These are phyloP conservation scores for Torymus texanus DNA, from an alignment of 2,888 invertebrate species.

Conservation along the genomic window DNA sequence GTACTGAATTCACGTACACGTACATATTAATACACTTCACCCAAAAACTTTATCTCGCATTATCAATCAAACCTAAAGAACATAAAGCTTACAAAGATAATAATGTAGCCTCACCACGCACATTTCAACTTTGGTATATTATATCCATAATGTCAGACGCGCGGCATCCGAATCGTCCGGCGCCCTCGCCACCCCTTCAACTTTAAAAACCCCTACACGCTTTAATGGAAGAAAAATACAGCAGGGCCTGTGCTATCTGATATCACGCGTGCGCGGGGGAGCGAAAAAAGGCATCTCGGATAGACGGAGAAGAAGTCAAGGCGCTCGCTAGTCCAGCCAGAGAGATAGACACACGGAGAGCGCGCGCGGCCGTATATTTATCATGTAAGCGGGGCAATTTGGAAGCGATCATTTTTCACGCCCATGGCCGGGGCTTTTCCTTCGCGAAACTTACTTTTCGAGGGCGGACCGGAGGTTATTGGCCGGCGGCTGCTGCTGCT, in stretches of 20 bases:
- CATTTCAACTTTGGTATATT: no score
- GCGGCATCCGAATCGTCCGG: not conserved
- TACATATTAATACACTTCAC: no score
- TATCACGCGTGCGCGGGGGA: constrained; percentile 29
- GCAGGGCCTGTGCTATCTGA: constrained; percentile 6
- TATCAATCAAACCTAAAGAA: no score
- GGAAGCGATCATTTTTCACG: constrained; percentile 74
- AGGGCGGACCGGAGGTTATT: constrained; percentile 67
- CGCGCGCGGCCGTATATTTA: constrained; percentile 70
- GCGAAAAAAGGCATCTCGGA: not conserved
- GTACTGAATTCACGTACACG: no score
- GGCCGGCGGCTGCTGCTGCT: constrained; percentile 69
- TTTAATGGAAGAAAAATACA: constrained; percentile 37
- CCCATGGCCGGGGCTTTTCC: constrained; percentile 61
- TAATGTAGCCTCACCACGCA: no score
- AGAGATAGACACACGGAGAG: constrained; percentile 8
- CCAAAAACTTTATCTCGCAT: no score
- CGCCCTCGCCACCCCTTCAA: constrained; percentile 5
- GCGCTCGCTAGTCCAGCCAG: not conserved
- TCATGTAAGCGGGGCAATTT: constrained; percentile 75
- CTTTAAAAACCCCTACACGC: constrained; percentile 7
- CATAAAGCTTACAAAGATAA: no score
- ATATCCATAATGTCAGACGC: no score
- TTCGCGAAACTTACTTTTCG: constrained; percentile 3
- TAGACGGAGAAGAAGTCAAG: not conserved